phyloP scores from a whole-genome alignment of 2,113 vertebrate species.

The Noturus placidus region DNA sequence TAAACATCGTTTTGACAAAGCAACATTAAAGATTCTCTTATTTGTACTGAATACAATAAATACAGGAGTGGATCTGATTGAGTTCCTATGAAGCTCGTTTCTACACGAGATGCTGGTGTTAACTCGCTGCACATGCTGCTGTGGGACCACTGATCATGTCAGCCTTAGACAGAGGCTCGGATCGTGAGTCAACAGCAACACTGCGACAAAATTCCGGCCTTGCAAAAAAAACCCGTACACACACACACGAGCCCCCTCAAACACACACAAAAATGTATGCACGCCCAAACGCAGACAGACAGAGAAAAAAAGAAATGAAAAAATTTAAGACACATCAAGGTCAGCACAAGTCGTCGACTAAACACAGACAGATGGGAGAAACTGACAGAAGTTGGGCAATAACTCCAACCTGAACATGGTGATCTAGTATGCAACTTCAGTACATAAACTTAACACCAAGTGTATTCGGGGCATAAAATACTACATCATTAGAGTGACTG shows the following conservation, averaged over 20 bases:
- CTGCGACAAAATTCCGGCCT: constrained; percentile 56
- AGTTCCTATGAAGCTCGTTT: constrained; percentile 67
- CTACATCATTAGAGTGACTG: background rate
- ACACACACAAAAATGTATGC: background rate
- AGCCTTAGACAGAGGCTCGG: constrained; percentile 55
- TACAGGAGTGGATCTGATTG: constrained; percentile 72
- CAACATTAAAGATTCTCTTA: constrained; percentile 70
- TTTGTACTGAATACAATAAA: constrained; percentile 78
- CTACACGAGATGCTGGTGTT: constrained; percentile 85
- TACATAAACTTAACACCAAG: constrained; percentile 28
- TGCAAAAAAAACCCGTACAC: constrained; percentile 39
- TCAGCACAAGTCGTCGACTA: constrained; percentile 49
- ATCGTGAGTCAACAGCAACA: constrained; percentile 67
- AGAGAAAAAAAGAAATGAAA: background rate
- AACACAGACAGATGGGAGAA: constrained; percentile 17
- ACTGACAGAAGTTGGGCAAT: background rate
- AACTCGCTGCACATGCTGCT: constrained; percentile 61
- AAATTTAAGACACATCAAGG: constrained; percentile 50
- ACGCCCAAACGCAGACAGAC: background rate
- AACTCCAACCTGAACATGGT: background rate
- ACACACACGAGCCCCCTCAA: constrained; percentile 21
- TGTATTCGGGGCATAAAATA: constrained; percentile 4
- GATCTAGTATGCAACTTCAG: background rate
- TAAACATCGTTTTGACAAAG: constrained; percentile 82
- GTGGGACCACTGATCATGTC: constrained; percentile 49